phyloP scores from a whole-genome alignment of 2,113 vertebrate species.

The Condylura cristata region DNA sequence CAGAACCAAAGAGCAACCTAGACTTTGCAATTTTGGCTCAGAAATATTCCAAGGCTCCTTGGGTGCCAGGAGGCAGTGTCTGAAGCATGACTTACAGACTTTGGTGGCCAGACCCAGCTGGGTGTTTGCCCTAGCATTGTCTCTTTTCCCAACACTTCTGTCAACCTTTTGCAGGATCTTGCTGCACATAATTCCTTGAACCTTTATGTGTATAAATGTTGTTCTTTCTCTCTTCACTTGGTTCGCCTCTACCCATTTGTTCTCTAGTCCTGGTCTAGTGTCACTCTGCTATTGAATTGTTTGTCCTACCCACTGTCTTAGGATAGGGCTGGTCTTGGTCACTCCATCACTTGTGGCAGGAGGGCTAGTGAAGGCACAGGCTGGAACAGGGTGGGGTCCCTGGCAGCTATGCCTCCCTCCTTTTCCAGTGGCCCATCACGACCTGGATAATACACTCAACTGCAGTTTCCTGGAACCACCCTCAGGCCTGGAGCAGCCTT shows the following conservation, averaged over 20 bases:
- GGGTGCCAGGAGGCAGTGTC: background rate
- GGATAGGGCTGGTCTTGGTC: background rate
- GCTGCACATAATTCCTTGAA: background rate
- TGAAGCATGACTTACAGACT: background rate
- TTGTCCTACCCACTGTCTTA: background rate
- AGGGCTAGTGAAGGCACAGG: background rate
- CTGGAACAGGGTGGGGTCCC: accelerated
- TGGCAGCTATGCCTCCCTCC: constrained; percentile 37
- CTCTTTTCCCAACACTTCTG: background rate
- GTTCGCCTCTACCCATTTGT: background rate
- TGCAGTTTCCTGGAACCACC: constrained; percentile 98
- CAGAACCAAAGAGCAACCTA: background rate
- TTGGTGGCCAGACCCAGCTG: background rate
- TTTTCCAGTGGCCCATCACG: constrained; percentile 94
- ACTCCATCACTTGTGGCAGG: background rate
- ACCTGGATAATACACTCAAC: constrained; percentile 96
- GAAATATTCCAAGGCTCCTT: background rate
- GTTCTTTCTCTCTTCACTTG: background rate
- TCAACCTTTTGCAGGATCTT: background rate
- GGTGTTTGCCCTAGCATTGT: background rate
- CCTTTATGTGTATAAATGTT: background rate
- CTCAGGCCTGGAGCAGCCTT: constrained; percentile 92
- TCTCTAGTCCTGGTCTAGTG: background rate
- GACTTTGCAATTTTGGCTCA: background rate
- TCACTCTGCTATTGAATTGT: background rate